These are phyloP conservation scores for Nezara viridula DNA, from an alignment of 2,888 invertebrate genomes.

Conservation along the genomic window DNA sequence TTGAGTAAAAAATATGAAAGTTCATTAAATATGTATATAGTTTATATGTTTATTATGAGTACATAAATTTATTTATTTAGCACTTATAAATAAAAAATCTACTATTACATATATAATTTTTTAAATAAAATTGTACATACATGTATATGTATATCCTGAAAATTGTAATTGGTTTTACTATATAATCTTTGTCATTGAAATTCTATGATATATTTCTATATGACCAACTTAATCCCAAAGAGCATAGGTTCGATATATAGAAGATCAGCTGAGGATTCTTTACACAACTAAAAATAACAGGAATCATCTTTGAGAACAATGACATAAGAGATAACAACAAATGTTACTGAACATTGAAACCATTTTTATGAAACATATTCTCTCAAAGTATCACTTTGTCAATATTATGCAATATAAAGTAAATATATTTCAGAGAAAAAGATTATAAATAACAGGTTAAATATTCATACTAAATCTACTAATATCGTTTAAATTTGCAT, in stretches of 20 bases:
- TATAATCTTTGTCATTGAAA: no score
- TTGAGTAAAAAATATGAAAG: no score
- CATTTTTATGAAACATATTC: not conserved
- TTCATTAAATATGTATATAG: no score
- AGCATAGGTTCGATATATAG: not conserved
- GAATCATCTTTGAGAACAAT: not conserved
- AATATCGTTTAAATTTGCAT: not conserved
- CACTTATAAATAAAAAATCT: no score
- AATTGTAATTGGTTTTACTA: no score
- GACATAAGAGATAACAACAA: not conserved
- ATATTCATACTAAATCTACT: not conserved
- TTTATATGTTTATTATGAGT: no score
- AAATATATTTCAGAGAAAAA: not conserved
- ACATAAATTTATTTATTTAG: no score
- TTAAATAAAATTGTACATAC: no score
- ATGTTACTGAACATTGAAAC: not conserved
- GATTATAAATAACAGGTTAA: not conserved
- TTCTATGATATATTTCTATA: no score
- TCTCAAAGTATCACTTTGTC: conserved; percentile 19
- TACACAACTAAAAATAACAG: not conserved
- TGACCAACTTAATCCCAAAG: not conserved
- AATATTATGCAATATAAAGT: not conserved
- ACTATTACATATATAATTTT: no score
- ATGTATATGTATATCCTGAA: no score
- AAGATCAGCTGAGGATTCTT: not conserved